Conservation (phyloP, 53 echinoderm and acorn worm species). For the Arbacia lixula region DNA sequence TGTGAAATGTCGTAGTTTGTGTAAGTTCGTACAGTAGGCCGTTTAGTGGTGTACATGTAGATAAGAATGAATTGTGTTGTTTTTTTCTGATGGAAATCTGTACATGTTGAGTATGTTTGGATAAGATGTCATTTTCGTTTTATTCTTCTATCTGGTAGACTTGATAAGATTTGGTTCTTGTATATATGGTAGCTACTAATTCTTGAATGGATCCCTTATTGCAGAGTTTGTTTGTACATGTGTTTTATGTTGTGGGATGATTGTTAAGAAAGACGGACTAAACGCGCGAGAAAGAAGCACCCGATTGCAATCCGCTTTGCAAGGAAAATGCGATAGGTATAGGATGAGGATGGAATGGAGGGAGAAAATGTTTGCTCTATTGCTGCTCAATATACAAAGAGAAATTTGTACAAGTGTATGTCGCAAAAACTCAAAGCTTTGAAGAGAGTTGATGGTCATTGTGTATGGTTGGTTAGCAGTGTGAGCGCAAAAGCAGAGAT, state of each 20-base stretch:
- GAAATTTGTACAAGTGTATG: too few relatives aligned
- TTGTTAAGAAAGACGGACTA: too few relatives aligned
- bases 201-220: neutral
- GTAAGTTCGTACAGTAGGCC: slow-evolving; percentile 33
- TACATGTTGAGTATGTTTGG: slow-evolving; percentile 38
- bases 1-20: slow-evolving; percentile 39
- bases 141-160: slow-evolving; percentile 37
- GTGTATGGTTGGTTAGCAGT: too few relatives aligned
- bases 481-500: too few relatives aligned
- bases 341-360: too few relatives aligned
- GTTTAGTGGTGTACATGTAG: slow-evolving; percentile 17
- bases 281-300: too few relatives aligned
- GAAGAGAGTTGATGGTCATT: too few relatives aligned
- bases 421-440: too few relatives aligned
- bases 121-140: slow-evolving; percentile 4
- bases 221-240: slow-evolving; percentile 30
- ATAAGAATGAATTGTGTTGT: slow-evolving; percentile 30
- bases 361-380: too few relatives aligned
- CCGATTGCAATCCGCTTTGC: too few relatives aligned
- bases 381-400: too few relatives aligned
- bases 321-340: too few relatives aligned
- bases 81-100: slow-evolving; percentile 33
- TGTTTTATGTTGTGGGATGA: slow-evolving; percentile 4
- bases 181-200: slow-evolving; percentile 33
- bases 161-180: slow-evolving; percentile 43